Base-by-base conservation (phyloP, 2,888 invertebrate species). In the Dascillus cervinus region DNA sequence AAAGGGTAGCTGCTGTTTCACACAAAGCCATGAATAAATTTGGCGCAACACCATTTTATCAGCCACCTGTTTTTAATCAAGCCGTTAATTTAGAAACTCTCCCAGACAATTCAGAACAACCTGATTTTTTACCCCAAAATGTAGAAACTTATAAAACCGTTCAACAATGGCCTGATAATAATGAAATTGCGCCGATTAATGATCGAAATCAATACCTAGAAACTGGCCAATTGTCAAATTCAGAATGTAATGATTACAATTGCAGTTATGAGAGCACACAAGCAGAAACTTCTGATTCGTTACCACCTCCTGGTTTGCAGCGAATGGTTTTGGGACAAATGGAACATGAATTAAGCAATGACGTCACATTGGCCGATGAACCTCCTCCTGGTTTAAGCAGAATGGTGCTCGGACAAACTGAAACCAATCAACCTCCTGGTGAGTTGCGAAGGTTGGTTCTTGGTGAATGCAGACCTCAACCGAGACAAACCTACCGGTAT, bases 201-300 rank as follows among this genome's bases (percentile, higher is more conserved):
- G 83, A 84, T 48, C 69, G 83, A 34, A 82, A 83, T 56, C 79
- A 83, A 57, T 84, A 84, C 57, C 62, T 84, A 35, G 82, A 83
- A 62, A 84, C 83, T 2, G 82, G 82, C 10, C 82, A 82, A 51
- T 61, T 83, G 25, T 81, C 80, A 2, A 74, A 75, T 46, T 64
- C 66, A 5, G 44, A 42, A 20, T 38, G 30, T 36, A 43, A 37
- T 25, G 37, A 39, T 12, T 23, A 34, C 22, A 44, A 48, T 26
- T 17, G 4, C 8, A 46, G 27, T 23, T 27, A 32, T 5, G 34
- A 34, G 26, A 33, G 34, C 13, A 30, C 38, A 21, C 32, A 31
- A 11, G 30, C 24, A 13, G 51, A 46, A 26, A 37, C 37, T 10
- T 44, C 43, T 35, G 71, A 73, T 42, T 65, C 67, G 24, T 58